Percentiles rank a stretch among this genome's conserved stretches.
These are phyloP conservation scores for Cynoglossus semilaevis DNA, from an alignment of 2,113 vertebrate genomes.

Conservation along the genomic window DNA sequence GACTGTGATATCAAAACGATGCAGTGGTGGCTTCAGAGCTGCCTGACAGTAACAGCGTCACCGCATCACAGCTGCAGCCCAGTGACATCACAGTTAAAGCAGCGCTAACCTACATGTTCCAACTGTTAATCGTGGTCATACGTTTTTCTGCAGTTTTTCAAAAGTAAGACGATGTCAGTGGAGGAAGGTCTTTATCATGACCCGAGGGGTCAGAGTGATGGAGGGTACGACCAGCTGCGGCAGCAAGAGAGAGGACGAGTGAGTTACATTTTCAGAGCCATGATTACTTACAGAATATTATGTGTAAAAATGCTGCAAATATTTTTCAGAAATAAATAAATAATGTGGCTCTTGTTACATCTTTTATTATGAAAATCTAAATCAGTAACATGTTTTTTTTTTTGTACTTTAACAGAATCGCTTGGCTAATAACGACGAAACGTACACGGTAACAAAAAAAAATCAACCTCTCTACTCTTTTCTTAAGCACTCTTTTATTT, in stretches of 20 bases:
- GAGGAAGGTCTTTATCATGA: slow-evolving; percentile 39
- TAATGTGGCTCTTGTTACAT: not conserved
- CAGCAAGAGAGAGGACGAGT: slow-evolving; percentile 45
- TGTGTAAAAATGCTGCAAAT: no score
- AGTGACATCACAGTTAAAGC: no score
- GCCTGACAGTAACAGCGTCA: no score
- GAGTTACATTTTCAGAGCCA: slow-evolving; percentile 14
- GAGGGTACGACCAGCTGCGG: not conserved
- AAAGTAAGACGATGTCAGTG: not conserved
- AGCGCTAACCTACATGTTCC: no score
- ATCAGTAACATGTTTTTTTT: not conserved
- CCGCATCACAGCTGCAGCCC: no score
- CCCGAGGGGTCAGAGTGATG: not conserved
- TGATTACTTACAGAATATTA: no score
- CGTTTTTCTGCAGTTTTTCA: slow-evolving; percentile 33
- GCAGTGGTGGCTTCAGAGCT: no score
- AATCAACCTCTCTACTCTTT: not conserved
- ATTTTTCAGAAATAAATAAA: no score
- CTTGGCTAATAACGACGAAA: not conserved
- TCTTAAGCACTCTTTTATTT: no score
- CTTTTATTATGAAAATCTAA: no score
- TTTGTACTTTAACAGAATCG: slow-evolving; percentile 28
- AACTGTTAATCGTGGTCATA: not conserved
- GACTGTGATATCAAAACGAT: not conserved
- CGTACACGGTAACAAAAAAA: slow-evolving; percentile 43